These are phyloP conservation scores for Hylyphantes graminicola DNA, from an alignment of 1,140 invertebrate genomes.

Conservation along the genomic window DNA sequence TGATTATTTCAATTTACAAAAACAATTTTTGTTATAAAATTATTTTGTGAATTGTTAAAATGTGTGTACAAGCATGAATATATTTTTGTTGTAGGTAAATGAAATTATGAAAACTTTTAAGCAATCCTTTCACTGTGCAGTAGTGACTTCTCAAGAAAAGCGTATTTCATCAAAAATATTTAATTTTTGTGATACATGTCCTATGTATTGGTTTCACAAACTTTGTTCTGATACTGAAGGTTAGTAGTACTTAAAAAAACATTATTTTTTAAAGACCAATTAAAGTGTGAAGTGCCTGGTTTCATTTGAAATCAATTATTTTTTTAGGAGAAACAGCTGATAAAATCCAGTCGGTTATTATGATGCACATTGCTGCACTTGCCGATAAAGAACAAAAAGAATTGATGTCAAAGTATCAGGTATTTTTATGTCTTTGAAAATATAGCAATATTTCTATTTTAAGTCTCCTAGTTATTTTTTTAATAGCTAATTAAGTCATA, in stretches of 20 bases:
- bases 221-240: conserved; percentile 88
- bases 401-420: conserved; percentile 55
- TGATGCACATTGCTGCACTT: conserved; percentile 55
- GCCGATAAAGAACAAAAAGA: conserved; percentile 56
- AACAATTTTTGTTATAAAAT: too few relatives aligned
- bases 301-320: background rate
- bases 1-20: too few relatives aligned
- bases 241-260: conserved; percentile 61
- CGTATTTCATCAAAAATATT: conserved; percentile 65
- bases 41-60: too few relatives aligned
- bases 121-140: conserved; percentile 81
- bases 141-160: conserved; percentile 69
- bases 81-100: conserved; percentile 70
- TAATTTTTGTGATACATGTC: conserved; percentile 84
- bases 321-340: conserved; percentile 37
- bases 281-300: background rate
- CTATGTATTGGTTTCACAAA: conserved; percentile 93
- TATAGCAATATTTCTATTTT: background rate
- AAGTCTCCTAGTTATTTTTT: too few relatives aligned
- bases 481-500: too few relatives aligned
- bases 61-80: too few relatives aligned
- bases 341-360: conserved; percentile 35
- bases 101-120: conserved; percentile 77
- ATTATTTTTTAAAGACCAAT: background rate
- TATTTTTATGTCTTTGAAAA: conserved; percentile 12